These are phyloP conservation scores for Megalops atlanticus DNA, from an alignment of 2,113 vertebrate species.

Conservation along the genomic window DNA sequence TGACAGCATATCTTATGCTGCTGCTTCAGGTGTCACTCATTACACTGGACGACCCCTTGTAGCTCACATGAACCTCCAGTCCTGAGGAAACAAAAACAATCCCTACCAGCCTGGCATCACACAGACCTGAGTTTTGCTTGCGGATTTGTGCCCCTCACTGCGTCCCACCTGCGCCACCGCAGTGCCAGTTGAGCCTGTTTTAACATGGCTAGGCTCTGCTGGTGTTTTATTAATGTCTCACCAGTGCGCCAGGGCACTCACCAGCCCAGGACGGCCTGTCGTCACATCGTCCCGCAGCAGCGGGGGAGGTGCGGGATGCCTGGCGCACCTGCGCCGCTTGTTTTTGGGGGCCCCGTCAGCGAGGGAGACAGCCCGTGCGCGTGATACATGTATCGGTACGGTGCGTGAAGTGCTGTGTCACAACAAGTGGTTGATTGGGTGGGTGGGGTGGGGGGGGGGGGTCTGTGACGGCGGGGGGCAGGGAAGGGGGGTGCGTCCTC, in stretches of 20 bases:
- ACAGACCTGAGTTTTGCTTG: too few relatives aligned
- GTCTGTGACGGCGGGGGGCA: not conserved
- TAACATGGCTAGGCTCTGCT: not conserved
- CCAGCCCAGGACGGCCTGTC: not conserved
- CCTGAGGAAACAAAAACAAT: not conserved
- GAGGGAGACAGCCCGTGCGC: slow-evolving; percentile 14
- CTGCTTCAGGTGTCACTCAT: too few relatives aligned
- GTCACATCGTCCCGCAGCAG: not conserved
- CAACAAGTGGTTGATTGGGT: slow-evolving; percentile 1
- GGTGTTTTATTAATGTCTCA: not conserved
- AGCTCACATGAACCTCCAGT: not conserved
- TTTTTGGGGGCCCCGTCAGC: not conserved
- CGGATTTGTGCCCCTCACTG: not conserved
- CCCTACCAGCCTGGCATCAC: not conserved
- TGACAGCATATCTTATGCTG: too few relatives aligned
- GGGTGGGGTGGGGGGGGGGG: not conserved
- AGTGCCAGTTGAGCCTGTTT: not conserved
- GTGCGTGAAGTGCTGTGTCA: not conserved
- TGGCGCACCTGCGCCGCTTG: slow-evolving; percentile 15
- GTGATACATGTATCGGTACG: slow-evolving; percentile 14
- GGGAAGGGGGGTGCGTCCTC: not conserved
- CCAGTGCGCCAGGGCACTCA: not conserved
- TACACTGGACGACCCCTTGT: not conserved
- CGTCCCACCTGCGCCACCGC: not conserved
- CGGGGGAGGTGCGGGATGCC: slow-evolving; percentile 1